Base-by-base conservation (phyloP, 2,113 vertebrate genomes). In the Urocolius indicus region DNA sequence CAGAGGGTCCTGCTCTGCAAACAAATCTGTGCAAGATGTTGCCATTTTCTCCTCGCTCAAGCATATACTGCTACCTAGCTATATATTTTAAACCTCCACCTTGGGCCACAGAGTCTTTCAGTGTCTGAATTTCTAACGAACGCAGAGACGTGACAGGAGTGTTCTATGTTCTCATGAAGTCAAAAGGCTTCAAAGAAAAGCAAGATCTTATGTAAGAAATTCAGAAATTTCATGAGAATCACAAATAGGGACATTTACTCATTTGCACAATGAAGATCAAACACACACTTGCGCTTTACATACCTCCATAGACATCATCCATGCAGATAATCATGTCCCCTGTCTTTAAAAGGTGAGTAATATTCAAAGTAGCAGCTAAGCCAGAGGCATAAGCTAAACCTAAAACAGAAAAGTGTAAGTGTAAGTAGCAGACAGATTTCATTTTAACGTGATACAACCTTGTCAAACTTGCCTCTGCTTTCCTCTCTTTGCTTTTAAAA, bases 271-370 rank as follows among this genome's bases (percentile, higher is more conserved):
- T 2, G 18, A 74, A 80, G 36, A 59, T 58, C 48, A 75, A 84
- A 88, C 7, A 1, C 43, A 23, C 6, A 2, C 7, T 30, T 6
- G 19, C 29, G 41, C 26, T 76, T 27, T 22, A 75, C 96, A 45
- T 96, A 99, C 99, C 99, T 98, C 98, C 99, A 58, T 99, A 99
- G 18, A 99, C 99, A 57, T 99, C 99, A 84, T 99, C 98, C 98
- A 98, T 98, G 96, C 98, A 99, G 92, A 99, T 69, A 34, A 99
- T 94, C 2, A 98, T 96, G 65, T 99, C 99, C 27, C 99, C 99
- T 7, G 97, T 2, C 94, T 99, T 99, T 57, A 99, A 89, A 58
- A 99, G 96, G 92, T 99, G 99, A 24, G 98, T 97, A 94, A 99
- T 98, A 24, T 98, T 99, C 88, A 98, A 20, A 22, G 98, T 98